Evolutionary conservation across 2,113 vertebrate species (phyloP), one percentile per base, ranked within the genome.

Genomic region (Platanista minor): DNA sequence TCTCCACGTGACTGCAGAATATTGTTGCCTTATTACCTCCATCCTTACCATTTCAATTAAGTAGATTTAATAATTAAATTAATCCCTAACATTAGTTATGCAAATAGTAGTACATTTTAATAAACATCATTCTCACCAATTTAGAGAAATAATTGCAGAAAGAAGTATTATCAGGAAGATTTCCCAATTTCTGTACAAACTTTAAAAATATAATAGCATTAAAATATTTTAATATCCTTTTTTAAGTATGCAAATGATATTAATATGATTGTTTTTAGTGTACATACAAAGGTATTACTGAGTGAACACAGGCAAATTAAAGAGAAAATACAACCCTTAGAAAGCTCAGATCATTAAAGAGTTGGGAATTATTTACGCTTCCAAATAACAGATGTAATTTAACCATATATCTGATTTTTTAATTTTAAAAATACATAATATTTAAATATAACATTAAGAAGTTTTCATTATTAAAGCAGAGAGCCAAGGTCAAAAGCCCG

Each of bases 41-140:
- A 64, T 13, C 20, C 57, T 94, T 74, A 31, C n/a, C 46, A 88
- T 75, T 87, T 94, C 57, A 78, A 69, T 31, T 86, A 87, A 96
- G 69, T 74, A 77, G 43, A 96, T 88, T 78, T 93, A 91, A 75
- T 87, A 31, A 72, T 62, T 89, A 94, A 52, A 94, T 89, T 54
- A 86, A 97, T 78, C 92, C 27, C 81, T 95, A 66, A 96, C 52
- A 91, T 90, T 91, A 91, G 27, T 92, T 91, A 87, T 4, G 21
- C 17, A 95, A 66, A 89, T 7, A 23, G 25, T 43, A 71, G 4
- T 82, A 93, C 84, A 43, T 92, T 94, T 96, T 46, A 89, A 41
- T 61, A 66, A 89, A 71, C 29, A 85, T 59, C 46, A 74, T 69
- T 94, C 71, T 95, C 62, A 80, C 23, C n/a, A 95, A 52, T 87